These are phyloP conservation scores for Spondyliosoma cantharus DNA, from an alignment of 2,797 vertebrate species.

Conservation along the genomic window DNA sequence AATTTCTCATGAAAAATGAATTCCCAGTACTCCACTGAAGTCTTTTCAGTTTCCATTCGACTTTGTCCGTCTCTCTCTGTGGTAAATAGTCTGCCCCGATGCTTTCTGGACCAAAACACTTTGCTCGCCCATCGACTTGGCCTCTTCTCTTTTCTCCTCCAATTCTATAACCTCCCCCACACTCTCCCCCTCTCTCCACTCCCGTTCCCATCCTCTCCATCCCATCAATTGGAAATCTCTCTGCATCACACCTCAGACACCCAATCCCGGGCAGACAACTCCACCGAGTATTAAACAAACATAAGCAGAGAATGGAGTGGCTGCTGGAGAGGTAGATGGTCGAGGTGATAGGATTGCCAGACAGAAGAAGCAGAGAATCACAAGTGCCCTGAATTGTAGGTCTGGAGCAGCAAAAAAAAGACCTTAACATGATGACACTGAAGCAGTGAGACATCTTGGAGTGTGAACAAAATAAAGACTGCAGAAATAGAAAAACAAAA, in stretches of 20 bases:
- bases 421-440: conserved; percentile 60
- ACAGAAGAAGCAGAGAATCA: conserved; percentile 74
- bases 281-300: conserved; percentile 88
- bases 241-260: conserved; percentile 73
- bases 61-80: conserved; percentile 46
- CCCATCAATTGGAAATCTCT: conserved; percentile 81
- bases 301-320: conserved; percentile 83
- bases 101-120: conserved; percentile 76
- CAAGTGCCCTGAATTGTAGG: conserved; percentile 73
- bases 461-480: conserved; percentile 52
- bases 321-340: conserved; percentile 79
- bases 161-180: conserved; percentile 61
- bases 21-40: conserved; percentile 71
- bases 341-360: conserved; percentile 75
- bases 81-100: conserved; percentile 66
- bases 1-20: conserved; percentile 75
- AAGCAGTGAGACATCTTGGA: conserved; percentile 42
- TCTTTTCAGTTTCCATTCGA: conserved; percentile 72
- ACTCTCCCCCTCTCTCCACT: conserved; percentile 18
- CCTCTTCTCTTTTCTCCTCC: conserved; percentile 68
- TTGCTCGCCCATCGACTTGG: conserved; percentile 63
- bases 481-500: conserved; percentile 45
- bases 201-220: conserved; percentile 59
- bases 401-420: conserved; percentile 44
- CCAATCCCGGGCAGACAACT: conserved; percentile 77